These are phyloP conservation scores for Drosophila kanekoi DNA, from an alignment of 2,888 invertebrate genomes.

Conservation along the genomic window DNA sequence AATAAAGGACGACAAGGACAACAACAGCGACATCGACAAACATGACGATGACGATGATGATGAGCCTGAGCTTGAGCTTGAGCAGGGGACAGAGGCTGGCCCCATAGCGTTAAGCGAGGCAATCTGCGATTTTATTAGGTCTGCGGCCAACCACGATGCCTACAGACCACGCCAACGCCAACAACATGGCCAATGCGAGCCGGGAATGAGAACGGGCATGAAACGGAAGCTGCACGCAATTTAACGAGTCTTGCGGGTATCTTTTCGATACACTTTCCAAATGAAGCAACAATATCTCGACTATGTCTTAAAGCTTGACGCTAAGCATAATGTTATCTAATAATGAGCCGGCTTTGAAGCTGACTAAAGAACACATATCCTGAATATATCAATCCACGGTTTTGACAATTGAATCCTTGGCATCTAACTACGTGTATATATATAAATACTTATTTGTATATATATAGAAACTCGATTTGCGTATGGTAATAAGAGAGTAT, in stretches of 20 bases:
- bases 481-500: too few species aligned
- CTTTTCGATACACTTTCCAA: slow-evolving; percentile 25
- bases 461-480: too few species aligned
- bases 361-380: too few species aligned
- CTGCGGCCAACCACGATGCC: slow-evolving; percentile 48
- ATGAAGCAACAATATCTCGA: background rate
- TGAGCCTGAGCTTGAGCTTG: slow-evolving; percentile 11
- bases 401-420: too few species aligned
- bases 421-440: too few species aligned
- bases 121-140: slow-evolving; percentile 49
- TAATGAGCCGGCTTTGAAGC: too few species aligned
- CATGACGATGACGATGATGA: slow-evolving; percentile 20
- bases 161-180: background rate
- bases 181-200: background rate
- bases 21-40: slow-evolving; percentile 5
- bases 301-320: background rate
- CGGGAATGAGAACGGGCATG: background rate
- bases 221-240: slow-evolving; percentile 53
- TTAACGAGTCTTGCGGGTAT: slow-evolving; percentile 62
- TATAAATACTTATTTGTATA: too few species aligned
- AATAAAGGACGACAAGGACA: slow-evolving; percentile 49
- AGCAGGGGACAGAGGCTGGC: slow-evolving; percentile 20
- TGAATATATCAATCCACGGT: too few species aligned
- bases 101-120: slow-evolving; percentile 45
- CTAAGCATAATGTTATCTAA: too few species aligned